phyloP scores from a whole-genome alignment of 23 tunicate species.

The Ciona savignyi region DNA sequence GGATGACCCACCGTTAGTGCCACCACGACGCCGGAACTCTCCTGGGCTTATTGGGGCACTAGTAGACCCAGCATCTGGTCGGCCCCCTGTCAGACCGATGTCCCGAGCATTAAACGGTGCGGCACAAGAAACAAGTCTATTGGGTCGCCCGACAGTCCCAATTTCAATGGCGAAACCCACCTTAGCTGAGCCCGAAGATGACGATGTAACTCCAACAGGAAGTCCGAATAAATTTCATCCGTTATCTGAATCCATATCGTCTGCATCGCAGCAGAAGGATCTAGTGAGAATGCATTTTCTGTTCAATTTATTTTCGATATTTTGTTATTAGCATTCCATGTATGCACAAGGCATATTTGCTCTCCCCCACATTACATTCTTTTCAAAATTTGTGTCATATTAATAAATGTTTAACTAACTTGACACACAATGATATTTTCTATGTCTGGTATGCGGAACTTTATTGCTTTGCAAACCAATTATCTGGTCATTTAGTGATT shows the following conservation, averaged over 20 bases:
- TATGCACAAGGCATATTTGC: no score
- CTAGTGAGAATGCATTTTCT: neutral
- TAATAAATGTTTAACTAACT: no score
- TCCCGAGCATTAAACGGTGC: constrained; percentile 44
- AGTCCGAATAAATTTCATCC: constrained; percentile 47
- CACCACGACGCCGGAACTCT: constrained; percentile 84
- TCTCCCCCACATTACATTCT: no score
- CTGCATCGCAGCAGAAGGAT: neutral
- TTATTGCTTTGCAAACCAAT: no score
- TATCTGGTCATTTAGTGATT: no score
- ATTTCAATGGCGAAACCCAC: constrained; percentile 27
- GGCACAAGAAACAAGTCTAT: constrained; percentile 23
- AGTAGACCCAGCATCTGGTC: constrained; percentile 72
- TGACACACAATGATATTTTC: no score
- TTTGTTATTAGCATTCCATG: no score
- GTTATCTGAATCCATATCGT: neutral
- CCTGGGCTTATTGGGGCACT: constrained; percentile 37
- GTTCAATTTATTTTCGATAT: no score
- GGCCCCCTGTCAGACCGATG: constrained; percentile 77
- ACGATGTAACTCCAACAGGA: constrained; percentile 73
- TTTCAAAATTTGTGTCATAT: no score
- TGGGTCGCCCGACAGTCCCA: constrained; percentile 38
- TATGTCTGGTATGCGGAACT: no score
- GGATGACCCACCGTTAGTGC: constrained; percentile 90
- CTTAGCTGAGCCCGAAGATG: constrained; percentile 15